These are phyloP conservation scores for Hyperopisus bebe DNA, from an alignment of 2,113 vertebrate species.

Conservation along the genomic window DNA sequence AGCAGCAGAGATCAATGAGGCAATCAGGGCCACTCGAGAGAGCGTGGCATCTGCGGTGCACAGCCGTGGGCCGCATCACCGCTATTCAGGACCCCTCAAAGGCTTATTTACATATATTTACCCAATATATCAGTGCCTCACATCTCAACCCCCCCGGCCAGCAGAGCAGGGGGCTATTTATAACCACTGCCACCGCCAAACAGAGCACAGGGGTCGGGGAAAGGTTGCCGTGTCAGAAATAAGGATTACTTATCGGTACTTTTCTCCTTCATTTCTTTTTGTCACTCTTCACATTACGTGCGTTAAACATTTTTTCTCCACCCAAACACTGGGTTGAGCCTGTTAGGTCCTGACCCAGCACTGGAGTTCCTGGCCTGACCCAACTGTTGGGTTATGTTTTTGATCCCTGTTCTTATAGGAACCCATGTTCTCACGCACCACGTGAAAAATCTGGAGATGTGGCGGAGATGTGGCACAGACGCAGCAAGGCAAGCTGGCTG, in stretches of 20 bases:
- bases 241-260: not conserved
- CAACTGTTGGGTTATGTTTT: not conserved
- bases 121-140: slow-evolving; percentile 7
- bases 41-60: not conserved
- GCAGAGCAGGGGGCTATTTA: not conserved
- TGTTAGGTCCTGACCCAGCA: not conserved
- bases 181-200: not conserved
- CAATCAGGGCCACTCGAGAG: slow-evolving; percentile 56
- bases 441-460: not conserved
- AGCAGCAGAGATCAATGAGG: slow-evolving; percentile 56
- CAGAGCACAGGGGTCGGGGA: not conserved
- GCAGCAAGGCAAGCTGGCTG: not conserved
- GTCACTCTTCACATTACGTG: not conserved
- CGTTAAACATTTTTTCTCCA: not conserved
- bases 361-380: not conserved
- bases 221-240: not conserved
- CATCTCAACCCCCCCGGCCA: not conserved
- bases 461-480: not conserved
- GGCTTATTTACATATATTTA: slow-evolving; percentile 6
- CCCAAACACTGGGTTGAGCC: not conserved
- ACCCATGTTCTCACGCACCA: not conserved
- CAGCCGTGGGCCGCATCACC: not conserved
- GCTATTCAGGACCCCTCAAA: not conserved
- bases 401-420: not conserved
- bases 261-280: not conserved